Percentiles rank a stretch among this genome's conserved stretches.
Evolutionary conservation across 2,888 invertebrate species (phyloP).

Genomic region (Polydrusus pterygomalis): DNA sequence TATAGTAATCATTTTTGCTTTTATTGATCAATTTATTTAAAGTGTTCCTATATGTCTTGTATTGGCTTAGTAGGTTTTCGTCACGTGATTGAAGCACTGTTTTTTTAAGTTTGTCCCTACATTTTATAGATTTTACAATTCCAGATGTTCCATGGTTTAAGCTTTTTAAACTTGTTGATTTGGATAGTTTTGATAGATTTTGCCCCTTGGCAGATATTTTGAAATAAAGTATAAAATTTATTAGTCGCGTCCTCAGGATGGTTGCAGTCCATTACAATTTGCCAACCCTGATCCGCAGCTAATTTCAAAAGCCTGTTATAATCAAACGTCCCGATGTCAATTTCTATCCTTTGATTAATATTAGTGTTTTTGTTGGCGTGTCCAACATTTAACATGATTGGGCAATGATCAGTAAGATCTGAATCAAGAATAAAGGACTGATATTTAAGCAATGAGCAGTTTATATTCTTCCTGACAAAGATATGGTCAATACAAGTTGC

Average conservation of each 20-base stretch:
- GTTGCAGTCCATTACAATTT: background rate
- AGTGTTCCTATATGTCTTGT: background rate
- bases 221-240: background rate
- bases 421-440: background rate
- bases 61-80: background rate
- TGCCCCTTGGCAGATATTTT: background rate
- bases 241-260: background rate
- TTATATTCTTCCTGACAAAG: background rate
- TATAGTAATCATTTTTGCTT: slow-evolving; percentile 1
- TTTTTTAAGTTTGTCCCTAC: too few species aligned
- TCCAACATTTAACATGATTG: background rate
- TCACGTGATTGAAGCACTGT: background rate
- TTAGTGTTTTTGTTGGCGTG: background rate
- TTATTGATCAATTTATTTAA: background rate
- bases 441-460: background rate
- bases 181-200: background rate
- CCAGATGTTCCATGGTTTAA: background rate
- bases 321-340: background rate
- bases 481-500: background rate
- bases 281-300: background rate
- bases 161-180: background rate
- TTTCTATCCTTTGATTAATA: background rate
- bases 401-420: background rate
- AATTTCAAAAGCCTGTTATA: background rate
- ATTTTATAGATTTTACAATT: too few species aligned